Conservation (phyloP, 2,113 vertebrate genomes). For the Madoqua kirkii region DNA sequence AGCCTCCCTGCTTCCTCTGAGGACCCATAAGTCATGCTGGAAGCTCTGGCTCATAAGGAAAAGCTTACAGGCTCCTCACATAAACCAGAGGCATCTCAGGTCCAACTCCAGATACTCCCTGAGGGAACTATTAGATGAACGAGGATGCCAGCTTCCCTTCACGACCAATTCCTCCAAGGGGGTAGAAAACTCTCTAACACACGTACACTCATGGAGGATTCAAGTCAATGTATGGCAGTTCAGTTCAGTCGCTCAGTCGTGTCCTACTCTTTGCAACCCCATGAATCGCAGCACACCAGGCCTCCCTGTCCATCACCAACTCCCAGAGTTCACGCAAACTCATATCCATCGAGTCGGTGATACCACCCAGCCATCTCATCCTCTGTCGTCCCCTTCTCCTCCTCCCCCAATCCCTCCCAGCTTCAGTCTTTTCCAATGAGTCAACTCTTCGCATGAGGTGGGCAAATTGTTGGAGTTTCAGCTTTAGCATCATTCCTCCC, state of each 20-base stretch:
- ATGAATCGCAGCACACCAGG: no score
- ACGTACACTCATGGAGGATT: no score
- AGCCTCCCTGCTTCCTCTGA: neutral
- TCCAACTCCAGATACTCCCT: neutral
- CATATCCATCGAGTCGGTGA: accelerated
- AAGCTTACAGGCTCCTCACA: neutral
- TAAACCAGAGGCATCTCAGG: neutral
- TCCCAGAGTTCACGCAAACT: accelerated
- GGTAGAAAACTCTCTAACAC: neutral
- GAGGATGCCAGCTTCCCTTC: neutral
- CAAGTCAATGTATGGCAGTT: no score
- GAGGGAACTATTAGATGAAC: neutral
- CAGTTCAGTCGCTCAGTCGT: accelerated
- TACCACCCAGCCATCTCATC: no score
- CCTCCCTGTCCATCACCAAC: no score
- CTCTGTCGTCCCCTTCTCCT: no score
- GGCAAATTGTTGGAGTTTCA: no score
- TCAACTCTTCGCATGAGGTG: no score
- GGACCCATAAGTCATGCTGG: neutral
- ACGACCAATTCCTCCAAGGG: neutral
- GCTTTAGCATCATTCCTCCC: no score
- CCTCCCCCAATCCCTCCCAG: no score
- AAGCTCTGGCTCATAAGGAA: neutral
- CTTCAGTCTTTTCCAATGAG: no score
- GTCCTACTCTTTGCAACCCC: accelerated